Base-by-base conservation (phyloP, 2,113 vertebrate genomes). In the Pelmatolapia mariae region DNA sequence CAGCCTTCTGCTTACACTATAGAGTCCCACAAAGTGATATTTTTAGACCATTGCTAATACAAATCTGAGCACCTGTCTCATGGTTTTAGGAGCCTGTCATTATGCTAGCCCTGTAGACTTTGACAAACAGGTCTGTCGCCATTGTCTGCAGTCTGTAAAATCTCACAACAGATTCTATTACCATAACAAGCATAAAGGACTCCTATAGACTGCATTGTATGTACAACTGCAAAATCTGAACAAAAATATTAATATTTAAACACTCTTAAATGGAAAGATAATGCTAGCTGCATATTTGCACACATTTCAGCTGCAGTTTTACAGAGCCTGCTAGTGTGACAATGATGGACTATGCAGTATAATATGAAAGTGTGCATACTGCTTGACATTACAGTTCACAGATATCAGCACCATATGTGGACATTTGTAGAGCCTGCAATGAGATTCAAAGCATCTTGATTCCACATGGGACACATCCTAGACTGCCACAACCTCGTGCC, bases 31-130 rank as follows among this genome's bases (percentile, higher is more conserved):
- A 66, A 13, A 52, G 9, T 52, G 2, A 22, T 22, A 82, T 81
- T 90, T 92, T 93, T 89, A 87, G 86, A 91, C 61, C 85, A n/a
- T 63, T 36, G 24, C 87, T 82, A 63, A 88, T 83, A 53, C 15
- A 85, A 84, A 87, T 12, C 3, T 5, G 71, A 85, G 81, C 85
- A 24, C 81, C 86, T 68, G 81, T 71, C 45, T 85, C 7, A 31
- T 45, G 33, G 40, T 68, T 80, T 89, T 56, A 76, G n/a, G 38
- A 52, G 61, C 56, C 47, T 43, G 84, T 86, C 68, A 36, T 56
- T 73, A 43, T 61, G 33, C 50, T 80, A 7, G 78, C 86, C 88
- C 84, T 66, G 82, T 50, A 71, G 81, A 88, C 85, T 85, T 53
- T 6, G 68, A 61, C 53, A 63, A 78, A 86, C 71, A 4, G 80